phyloP scores from a whole-genome alignment of 2,113 vertebrate species.

The Psammodynastes pulverulentus region DNA sequence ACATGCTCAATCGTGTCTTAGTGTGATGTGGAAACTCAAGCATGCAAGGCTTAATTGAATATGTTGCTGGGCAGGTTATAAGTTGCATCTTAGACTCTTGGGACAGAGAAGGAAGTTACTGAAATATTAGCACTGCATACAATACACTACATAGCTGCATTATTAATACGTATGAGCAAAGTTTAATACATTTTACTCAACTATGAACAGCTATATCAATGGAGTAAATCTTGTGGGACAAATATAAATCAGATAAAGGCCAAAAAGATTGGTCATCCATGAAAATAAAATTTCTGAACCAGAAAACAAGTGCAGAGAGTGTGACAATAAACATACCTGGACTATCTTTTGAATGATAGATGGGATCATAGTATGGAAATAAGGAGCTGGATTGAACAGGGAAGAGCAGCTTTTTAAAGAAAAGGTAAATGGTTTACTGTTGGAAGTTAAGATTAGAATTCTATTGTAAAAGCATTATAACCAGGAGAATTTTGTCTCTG shows the following conservation, averaged over 20 bases:
- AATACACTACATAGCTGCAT: neutral
- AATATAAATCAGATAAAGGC: neutral
- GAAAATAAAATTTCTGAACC: neutral
- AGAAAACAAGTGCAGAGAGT: neutral
- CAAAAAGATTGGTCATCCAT: neutral
- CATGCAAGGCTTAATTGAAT: neutral
- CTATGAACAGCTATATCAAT: neutral
- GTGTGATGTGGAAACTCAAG: neutral
- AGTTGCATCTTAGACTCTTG: neutral
- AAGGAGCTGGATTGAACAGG: neutral
- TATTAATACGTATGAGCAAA: neutral
- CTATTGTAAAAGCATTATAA: neutral
- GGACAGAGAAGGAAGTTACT: neutral
- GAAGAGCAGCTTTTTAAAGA: neutral
- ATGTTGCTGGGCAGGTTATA: neutral
- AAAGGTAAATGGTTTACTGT: neutral
- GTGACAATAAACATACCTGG: neutral
- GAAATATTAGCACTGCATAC: neutral
- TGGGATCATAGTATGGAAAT: neutral
- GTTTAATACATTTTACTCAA: neutral
- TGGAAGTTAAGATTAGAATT: neutral
- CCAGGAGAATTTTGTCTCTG: neutral
- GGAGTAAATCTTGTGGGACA: neutral
- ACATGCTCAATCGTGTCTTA: neutral
- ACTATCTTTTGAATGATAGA: neutral